These are phyloP conservation scores for Camponotus vicinus DNA, from an alignment of 1,140 invertebrate species.

Conservation along the genomic window DNA sequence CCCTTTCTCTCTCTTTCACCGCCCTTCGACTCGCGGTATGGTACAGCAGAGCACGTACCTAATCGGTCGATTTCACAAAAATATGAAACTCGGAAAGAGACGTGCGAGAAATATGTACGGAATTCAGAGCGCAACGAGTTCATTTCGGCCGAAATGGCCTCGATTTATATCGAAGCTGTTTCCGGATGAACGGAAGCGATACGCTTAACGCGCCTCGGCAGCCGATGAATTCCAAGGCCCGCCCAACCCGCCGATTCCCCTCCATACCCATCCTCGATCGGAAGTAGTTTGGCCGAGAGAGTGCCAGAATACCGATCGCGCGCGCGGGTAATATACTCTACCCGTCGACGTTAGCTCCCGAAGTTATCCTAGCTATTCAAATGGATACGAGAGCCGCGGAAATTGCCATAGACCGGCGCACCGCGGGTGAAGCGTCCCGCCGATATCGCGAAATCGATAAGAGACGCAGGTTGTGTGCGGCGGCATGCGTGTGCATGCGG, in stretches of 20 bases:
- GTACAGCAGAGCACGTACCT: constrained; percentile 8
- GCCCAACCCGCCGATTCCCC: background rate
- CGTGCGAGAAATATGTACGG: constrained; percentile 55
- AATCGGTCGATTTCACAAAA: constrained; percentile 53
- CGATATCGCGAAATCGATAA: constrained; percentile 66
- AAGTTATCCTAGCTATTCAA: constrained; percentile 67
- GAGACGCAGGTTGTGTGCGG: constrained; percentile 58
- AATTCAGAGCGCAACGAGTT: constrained; percentile 55
- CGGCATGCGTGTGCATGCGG: constrained; percentile 61
- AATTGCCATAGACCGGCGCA: constrained; percentile 59
- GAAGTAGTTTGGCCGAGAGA: constrained; percentile 61
- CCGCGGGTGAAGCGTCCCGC: constrained; percentile 10
- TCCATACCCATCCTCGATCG: constrained; percentile 4
- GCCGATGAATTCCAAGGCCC: constrained; percentile 63
- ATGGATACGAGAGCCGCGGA: constrained; percentile 61
- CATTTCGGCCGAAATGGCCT: constrained; percentile 58
- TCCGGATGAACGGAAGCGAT: constrained; percentile 63
- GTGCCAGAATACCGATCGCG: constrained; percentile 56
- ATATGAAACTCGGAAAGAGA: constrained; percentile 48
- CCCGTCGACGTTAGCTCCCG: constrained; percentile 60
- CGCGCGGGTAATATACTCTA: constrained; percentile 52
- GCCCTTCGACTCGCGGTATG: background rate
- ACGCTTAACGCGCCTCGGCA: constrained; percentile 62
- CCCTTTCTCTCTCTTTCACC: background rate
- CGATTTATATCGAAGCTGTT: constrained; percentile 64